These are phyloP conservation scores for Urosaurus nigricauda DNA, from an alignment of 2,797 vertebrate species.

Conservation along the genomic window DNA sequence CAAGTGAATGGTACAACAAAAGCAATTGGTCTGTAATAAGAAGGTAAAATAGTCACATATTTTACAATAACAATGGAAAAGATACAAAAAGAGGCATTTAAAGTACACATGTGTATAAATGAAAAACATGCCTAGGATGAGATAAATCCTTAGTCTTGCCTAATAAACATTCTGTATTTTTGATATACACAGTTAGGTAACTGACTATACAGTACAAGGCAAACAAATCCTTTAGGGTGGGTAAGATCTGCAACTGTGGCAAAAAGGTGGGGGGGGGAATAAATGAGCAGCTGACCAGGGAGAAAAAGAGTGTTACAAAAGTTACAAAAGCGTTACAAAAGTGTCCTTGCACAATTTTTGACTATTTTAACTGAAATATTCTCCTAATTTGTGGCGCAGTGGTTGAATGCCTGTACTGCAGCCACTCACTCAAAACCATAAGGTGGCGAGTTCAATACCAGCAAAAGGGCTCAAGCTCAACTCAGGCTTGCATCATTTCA, in stretches of 20 bases:
- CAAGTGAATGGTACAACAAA: background rate
- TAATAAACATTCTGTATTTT: background rate
- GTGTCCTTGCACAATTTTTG: background rate
- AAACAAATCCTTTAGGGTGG: background rate
- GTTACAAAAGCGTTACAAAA: background rate
- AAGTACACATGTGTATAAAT: background rate
- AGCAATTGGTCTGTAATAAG: background rate
- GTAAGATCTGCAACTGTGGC: background rate
- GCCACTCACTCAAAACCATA: too few species aligned
- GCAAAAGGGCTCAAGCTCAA: too few species aligned
- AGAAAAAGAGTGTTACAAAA: too few species aligned
- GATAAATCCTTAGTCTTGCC: background rate
- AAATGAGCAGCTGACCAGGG: background rate
- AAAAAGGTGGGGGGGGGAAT: background rate
- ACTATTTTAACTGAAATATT: background rate
- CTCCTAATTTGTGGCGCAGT: background rate
- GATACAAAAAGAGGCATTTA: background rate
- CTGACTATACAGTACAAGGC: background rate
- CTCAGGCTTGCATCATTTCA: too few species aligned
- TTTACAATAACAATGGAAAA: background rate
- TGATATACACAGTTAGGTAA: background rate
- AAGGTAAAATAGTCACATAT: background rate
- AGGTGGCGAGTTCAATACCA: too few species aligned
- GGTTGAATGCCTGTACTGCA: too few species aligned
- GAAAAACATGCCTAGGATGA: background rate